These are phyloP conservation scores for Catharus minimus DNA, from an alignment of 2,113 vertebrate genomes.

Conservation along the genomic window DNA sequence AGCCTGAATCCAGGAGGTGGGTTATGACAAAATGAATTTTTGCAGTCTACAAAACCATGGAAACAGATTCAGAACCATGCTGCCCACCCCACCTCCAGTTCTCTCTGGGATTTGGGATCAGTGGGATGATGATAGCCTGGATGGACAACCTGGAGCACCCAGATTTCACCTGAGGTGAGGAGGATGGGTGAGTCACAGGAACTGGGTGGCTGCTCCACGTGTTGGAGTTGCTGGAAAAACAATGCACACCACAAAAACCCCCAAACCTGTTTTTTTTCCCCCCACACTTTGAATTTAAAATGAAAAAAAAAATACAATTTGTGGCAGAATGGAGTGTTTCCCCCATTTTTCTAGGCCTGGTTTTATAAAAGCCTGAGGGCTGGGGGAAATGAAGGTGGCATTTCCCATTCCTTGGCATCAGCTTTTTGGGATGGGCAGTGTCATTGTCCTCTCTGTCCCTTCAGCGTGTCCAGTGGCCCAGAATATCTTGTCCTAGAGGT, in stretches of 20 bases:
- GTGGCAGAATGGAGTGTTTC: not conserved
- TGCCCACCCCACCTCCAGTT: constrained; percentile 76
- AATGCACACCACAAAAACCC: not conserved
- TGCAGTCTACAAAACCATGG: fast-evolving
- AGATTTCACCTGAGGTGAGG: constrained; percentile 66
- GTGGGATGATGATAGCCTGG: constrained; percentile 62
- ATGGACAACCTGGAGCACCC: constrained; percentile 41
- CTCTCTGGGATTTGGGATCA: constrained; percentile 64
- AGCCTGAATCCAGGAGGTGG: not conserved
- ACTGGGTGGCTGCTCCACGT: fast-evolving
- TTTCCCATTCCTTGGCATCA: not conserved
- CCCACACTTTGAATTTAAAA: fast-evolving
- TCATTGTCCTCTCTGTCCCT: not conserved
- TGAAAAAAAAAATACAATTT: not conserved
- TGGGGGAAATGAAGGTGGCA: not conserved
- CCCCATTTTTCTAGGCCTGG: not conserved
- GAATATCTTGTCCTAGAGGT: not conserved
- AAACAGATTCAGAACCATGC: constrained; percentile 71
- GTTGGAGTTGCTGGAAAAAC: not conserved
- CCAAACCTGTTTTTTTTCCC: not conserved
- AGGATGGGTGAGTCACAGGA: not conserved
- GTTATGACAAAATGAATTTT: not conserved
- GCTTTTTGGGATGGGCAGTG: not conserved
- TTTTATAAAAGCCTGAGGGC: not conserved
- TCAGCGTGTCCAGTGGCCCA: fast-evolving